Base-by-base conservation (phyloP, 2,888 invertebrate species). In the Aphrophora alni region DNA sequence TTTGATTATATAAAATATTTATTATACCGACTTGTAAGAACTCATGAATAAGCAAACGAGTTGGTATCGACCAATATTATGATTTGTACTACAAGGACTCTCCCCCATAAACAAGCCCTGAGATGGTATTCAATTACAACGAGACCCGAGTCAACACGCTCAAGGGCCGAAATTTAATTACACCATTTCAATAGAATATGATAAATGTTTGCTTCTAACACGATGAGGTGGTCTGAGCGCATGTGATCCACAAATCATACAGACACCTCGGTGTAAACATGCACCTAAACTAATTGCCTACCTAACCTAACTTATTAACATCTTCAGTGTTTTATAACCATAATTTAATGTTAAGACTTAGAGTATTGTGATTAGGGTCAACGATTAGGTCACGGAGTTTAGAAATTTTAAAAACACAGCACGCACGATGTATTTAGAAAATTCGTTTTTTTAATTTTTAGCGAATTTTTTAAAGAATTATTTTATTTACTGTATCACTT, bases 1-100 rank as follows among this genome's bases (percentile, higher is more conserved):
- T 59, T 21, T 59, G 59, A 59, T 59, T 59, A 59, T 59, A 59
- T 59, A 59, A 59, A n/a, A 59, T 59, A 59, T 59, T 59, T 59
- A 59, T 59, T 59, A 21, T 14, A n/a, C 59, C 5, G 59, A 12
- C 59, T n/a, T n/a, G 59, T n/a, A 21, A 21, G n/a, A 59, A 59
- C 59, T 59, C 59, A 59, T 59, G 59, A 59, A 59, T 59, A 59
- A 59, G 59, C 44, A 44, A 14, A 14, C 2, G n/a, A n/a, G n/a
- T 14, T 5, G 12, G 44, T 59, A 59, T 59, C 59, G 59, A 21
- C 21, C 59, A 21, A 21, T 59, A 59, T 59, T 44, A 59, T 59
- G 59, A 59, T 59, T 59, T 59, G 59, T 59, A 59, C 21, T 59
- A 59, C 59, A 59, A 59, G 21, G 21, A 21, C 21, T 21, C 59